These are phyloP conservation scores for Urocynchramus pylzowi DNA, from an alignment of 2,113 vertebrate genomes.

Conservation along the genomic window DNA sequence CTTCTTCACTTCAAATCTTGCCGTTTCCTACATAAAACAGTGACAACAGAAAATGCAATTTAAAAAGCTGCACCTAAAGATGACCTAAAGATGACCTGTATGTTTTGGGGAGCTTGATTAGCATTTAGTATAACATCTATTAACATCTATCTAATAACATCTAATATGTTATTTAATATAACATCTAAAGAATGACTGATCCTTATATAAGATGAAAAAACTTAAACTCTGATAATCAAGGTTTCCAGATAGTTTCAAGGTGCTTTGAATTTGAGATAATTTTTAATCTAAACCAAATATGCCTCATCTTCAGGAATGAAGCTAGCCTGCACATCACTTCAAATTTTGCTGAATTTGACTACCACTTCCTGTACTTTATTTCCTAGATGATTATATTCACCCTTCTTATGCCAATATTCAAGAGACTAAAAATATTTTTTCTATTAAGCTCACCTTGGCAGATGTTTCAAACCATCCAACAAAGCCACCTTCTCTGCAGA, in stretches of 20 bases:
- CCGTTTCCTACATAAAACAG: background rate
- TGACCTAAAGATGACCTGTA: background rate
- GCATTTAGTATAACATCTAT: too few relatives aligned
- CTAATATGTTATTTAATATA: too few relatives aligned
- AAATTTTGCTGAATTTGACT: background rate
- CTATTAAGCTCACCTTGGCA: conserved; percentile 84
- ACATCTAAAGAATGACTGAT: background rate
- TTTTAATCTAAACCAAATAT: background rate
- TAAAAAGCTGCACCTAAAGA: background rate
- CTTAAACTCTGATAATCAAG: background rate
- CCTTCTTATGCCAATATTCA: background rate
- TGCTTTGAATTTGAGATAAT: background rate
- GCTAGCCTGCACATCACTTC: background rate
- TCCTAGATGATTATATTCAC: background rate
- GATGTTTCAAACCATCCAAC: conserved; percentile 97
- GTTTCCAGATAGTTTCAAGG: background rate
- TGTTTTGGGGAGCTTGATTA: background rate
- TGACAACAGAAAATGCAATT: background rate
- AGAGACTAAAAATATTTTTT: background rate
- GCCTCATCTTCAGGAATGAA: background rate
- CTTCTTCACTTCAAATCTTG: background rate
- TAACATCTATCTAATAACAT: too few relatives aligned
- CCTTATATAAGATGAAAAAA: background rate
- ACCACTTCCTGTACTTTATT: background rate
- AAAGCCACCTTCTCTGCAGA: conserved; percentile 96